A percentile compares a stretch with the other conserved stretches of the same genome.
phyloP scores from a whole-genome alignment of 2,888 invertebrate species.

The Dendrolimus houi region DNA sequence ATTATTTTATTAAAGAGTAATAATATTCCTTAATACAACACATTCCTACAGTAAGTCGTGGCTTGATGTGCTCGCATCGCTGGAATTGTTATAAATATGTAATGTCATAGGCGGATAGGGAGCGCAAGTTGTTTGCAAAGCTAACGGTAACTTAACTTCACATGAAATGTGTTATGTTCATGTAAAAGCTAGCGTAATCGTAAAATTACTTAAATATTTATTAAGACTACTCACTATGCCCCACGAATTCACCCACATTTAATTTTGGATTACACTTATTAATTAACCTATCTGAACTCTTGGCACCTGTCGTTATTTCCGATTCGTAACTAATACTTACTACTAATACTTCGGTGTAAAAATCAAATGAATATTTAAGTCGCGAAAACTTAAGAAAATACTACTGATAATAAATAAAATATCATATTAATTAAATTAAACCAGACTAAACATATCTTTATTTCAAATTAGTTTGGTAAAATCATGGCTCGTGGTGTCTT shows the following conservation, averaged over 20 bases:
- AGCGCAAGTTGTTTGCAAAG: conserved; percentile 9
- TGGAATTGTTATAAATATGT: conserved; percentile 31
- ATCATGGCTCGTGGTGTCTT: too few relatives aligned
- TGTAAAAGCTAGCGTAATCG: neutral
- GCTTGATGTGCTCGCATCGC: conserved; percentile 9
- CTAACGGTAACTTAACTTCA: conserved; percentile 9
- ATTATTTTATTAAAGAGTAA: too few relatives aligned
- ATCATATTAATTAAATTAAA: too few relatives aligned
- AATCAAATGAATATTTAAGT: too few relatives aligned
- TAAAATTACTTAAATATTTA: neutral
- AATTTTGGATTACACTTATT: neutral
- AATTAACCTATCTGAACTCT: too few relatives aligned
- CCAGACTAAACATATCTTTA: too few relatives aligned
- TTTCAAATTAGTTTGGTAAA: too few relatives aligned
- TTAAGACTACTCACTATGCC: conserved; percentile 1
- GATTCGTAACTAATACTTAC: too few relatives aligned
- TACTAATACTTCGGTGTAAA: too few relatives aligned
- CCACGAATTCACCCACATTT: conserved; percentile 4
- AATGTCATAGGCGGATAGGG: conserved; percentile 25
- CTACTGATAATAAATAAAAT: too few relatives aligned
- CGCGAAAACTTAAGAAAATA: too few relatives aligned
- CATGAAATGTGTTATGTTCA: conserved; percentile 2
- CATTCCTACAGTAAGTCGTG: conserved; percentile 4
- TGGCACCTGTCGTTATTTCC: too few relatives aligned
- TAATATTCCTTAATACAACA: neutral